A percentile compares a stretch with the other conserved stretches of the same genome.
These are phyloP conservation scores for Cheirogaleus major DNA, from an alignment of 2,797 vertebrate genomes.

Conservation along the genomic window DNA sequence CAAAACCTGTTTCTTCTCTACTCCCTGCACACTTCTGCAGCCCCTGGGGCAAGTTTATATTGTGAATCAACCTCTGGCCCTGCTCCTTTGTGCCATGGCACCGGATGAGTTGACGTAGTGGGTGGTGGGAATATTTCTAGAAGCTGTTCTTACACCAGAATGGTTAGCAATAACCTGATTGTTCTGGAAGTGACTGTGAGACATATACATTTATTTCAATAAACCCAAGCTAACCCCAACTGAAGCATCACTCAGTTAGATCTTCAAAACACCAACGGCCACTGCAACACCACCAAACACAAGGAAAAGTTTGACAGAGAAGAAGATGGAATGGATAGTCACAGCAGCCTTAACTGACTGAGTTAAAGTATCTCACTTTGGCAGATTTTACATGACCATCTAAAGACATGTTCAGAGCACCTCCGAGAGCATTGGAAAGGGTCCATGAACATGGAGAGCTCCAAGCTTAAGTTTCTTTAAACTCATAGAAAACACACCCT, in stretches of 20 bases:
- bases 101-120: background rate
- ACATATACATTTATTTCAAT: background rate
- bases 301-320: background rate
- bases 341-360: background rate
- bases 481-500: background rate
- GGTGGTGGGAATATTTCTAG: slow-evolving; percentile 17
- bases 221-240: background rate
- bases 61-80: background rate
- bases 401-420: background rate
- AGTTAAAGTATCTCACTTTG: background rate
- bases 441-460: accelerated
- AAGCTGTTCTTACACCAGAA: background rate
- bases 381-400: background rate
- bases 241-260: background rate
- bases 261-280: background rate
- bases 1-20: background rate
- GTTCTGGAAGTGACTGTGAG: background rate
- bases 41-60: background rate
- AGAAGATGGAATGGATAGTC: background rate
- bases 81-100: background rate
- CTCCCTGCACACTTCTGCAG: background rate
- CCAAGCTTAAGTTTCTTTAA: background rate
- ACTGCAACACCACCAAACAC: accelerated
- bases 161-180: background rate
- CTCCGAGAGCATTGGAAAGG: background rate